Percentiles rank a stretch among this genome's conserved stretches.
Evolutionary conservation across 2,888 invertebrate species (phyloP).

Genomic region (Congeria kusceri): DNA sequence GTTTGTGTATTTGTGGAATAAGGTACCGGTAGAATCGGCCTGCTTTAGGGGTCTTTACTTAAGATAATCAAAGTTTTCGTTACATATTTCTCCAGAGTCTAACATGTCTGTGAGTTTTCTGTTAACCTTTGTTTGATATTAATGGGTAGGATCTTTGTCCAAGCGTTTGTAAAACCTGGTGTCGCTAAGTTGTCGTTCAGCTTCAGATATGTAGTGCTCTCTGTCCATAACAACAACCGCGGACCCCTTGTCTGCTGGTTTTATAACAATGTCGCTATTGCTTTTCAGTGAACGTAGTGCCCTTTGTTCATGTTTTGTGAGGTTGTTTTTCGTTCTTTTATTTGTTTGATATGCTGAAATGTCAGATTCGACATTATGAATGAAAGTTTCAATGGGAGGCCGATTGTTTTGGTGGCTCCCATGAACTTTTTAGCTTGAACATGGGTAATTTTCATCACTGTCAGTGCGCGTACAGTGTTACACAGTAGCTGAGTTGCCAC

Average conservation of each 20-base stretch:
- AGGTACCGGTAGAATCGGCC: constrained; percentile 32
- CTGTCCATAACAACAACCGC: background rate
- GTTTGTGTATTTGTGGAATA: constrained; percentile 40
- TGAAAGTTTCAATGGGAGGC: too few relatives aligned
- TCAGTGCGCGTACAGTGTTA: too few relatives aligned
- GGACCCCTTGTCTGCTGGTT: constrained; percentile 23
- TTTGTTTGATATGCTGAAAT: too few relatives aligned
- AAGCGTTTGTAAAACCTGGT: background rate
- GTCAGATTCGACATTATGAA: too few relatives aligned
- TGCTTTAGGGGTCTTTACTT: constrained; percentile 19
- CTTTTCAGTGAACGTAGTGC: constrained; percentile 3
- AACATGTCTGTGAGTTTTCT: background rate
- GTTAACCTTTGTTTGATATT: background rate
- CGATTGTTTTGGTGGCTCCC: too few relatives aligned
- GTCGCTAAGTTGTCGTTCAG: too few relatives aligned
- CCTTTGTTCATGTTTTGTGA: background rate
- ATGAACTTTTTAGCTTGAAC: too few relatives aligned
- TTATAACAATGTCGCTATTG: constrained; percentile 16
- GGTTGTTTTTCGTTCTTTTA: too few relatives aligned
- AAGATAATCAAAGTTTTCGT: constrained; percentile 8
- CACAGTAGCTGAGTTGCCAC: too few relatives aligned
- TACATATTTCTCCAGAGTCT: constrained; percentile 11
- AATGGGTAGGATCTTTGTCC: constrained; percentile 12
- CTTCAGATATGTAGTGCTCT: too few relatives aligned
- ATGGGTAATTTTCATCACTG: too few relatives aligned